Base-by-base conservation (phyloP, 2,113 vertebrate genomes). In the Elephantulus edwardii region DNA sequence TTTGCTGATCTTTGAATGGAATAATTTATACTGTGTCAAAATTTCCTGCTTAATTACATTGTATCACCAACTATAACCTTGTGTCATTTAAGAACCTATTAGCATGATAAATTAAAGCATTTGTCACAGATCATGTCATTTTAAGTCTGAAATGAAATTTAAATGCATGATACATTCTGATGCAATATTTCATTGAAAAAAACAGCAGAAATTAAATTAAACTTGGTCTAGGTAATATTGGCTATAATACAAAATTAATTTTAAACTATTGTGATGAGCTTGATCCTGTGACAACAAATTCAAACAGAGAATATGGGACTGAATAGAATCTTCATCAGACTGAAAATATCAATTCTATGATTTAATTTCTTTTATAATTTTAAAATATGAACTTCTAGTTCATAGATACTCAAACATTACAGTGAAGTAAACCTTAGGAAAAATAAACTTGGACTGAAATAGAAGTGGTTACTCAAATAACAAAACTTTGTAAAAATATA, bases 61-160 rank as follows among this genome's bases (percentile, higher is more conserved):
- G 24, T 35, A 68, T 50, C 13, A 46, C 40, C 28, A 83, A 9
- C 68, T 86, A 91, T 30, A 83, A 66, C 44, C 1, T 48, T 20
- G 42, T 50, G 46, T 86, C 72, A 76, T 56, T 89, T 80, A 80
- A 88, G 33, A 91, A 79, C 22, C 38, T 42, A 86, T 70, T 82
- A 92, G 54, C 62, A 77, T 74, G 48, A 80, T 9, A 72, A 70
- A 71, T 74, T 38, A 81, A 16, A 48, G 13, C 24, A 30, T 42
- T 42, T 79, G 30, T 77, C 52, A 77, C 16, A 77, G 38, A 64
- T 91, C 54, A 77, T 30, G 79, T 33, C n/a, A 44, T 28, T 62
- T 60, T 52, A 92, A 71, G 56, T 71, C 76, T 77, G 22, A 84
- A 92, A 80, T 74, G 24, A 6, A 72, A 70, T 81, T 80, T 76